Base-by-base conservation (phyloP, 2,797 vertebrate species). In the Crenichthys baileyi region DNA sequence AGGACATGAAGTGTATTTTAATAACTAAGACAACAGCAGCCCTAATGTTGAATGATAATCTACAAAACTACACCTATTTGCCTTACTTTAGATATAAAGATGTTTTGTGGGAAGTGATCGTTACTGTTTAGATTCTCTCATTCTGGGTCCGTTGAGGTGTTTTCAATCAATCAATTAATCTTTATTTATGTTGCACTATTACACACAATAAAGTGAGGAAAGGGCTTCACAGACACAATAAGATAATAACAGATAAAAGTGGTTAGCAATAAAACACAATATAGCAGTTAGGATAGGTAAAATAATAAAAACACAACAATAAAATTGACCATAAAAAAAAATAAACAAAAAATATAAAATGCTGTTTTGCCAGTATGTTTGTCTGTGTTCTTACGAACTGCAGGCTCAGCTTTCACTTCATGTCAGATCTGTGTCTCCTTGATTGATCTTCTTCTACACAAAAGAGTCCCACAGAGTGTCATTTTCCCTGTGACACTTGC, bases 401-500 rank as follows among this genome's bases (percentile, higher is more conserved):
- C 50, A 22, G 20, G 50, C 29, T 72, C 70, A 72, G 70, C 70
- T 72, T 18, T 72, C 26, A 7, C 50, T 72, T 41, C 41, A 48
- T 26, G 67, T 70, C 44, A 70, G 67, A 70, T 48, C 41, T 70
- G 12, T 70, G 67, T 70, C 70, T 39, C 26, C 70, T 55, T 36
- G 70, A 53, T 31, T 26, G 50, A 55, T 39, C 50, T 12, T 53
- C 20, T 36, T 53, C 48, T 53, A 11, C 67, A 26, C 67, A 48
- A 70, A 68, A 53, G 48, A 13, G 20, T 72, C 70, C 29, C 70
- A 20, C 70, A 72, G 50, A 51, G 51, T 55, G 61, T 50, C 70
- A 50, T 74, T 85, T 70, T 70, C 55, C 74, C 26, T 60, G 24
- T 70, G 50, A 55, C 50, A 75, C 5, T 60, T 70, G 55, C 70